Evolutionary conservation across 2,113 vertebrate species (phyloP), one percentile per base, ranked within the genome.

Genomic region (Corydoras sp.): DNA sequence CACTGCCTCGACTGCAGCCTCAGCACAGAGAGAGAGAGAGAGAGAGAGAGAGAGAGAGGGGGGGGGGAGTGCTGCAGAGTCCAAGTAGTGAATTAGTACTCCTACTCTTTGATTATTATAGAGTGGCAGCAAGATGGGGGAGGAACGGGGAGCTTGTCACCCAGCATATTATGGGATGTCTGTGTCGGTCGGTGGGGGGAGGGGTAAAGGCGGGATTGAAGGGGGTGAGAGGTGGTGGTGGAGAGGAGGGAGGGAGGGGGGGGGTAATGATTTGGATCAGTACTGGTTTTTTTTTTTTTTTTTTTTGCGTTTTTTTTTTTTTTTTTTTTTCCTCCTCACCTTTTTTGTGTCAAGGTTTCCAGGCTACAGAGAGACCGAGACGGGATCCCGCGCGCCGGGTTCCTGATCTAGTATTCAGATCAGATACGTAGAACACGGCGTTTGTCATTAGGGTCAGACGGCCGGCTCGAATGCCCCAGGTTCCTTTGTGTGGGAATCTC

Each of bases 81-180:
- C 43, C 35, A 14, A 53, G 55, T 43, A 4, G 69, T 73, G 83
- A 78, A 87, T 85, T 83, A 81, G 77, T 79, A 75, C 74, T 77
- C 79, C 69, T 67, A 59, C 71, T 63, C 69, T 72, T 68, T 74
- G 82, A 82, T 86, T 85, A 87, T 85, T 83, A 83, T 83, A 71
- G 80, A 83, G 77, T 82, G 80, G 80, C 81, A 77, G 82, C 76
- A 73, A 74, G 75, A 76, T 74, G 71, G 69, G 66, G 77, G 66
- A 62, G 73, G 74, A 83, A 71, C 58, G 65, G 63, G 35, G 69
- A 10, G 63, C 32, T 58, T 76, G 65, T 59, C 48, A 65, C 66
- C n/a, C 35, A 75, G 79, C 77, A 79, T 87, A 89, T 88, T 88
- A 88, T 89, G 84, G 88, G 85, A 87, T 89, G 83, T 83, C 65